phyloP scores from a whole-genome alignment of 2,113 vertebrate species.

The Prochilodus magdalenae region DNA sequence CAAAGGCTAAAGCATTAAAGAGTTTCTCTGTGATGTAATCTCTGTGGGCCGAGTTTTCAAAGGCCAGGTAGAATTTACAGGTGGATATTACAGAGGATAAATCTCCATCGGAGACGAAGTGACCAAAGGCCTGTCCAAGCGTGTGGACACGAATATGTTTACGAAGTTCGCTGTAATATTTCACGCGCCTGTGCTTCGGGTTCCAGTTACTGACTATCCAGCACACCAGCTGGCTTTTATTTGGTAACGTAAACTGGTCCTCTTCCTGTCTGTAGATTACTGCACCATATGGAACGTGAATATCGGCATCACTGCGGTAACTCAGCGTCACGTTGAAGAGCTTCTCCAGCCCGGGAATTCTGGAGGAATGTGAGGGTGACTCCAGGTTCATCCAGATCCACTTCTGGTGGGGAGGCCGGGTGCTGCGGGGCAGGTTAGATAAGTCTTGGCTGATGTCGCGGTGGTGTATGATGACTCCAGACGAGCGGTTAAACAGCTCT shows the following conservation, averaged over 20 bases:
- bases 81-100: background rate
- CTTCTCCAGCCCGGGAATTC: background rate
- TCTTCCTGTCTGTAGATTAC: background rate
- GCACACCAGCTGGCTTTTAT: background rate
- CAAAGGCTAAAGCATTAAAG: background rate
- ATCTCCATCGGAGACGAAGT: background rate
- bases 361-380: background rate
- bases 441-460: background rate
- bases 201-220: constrained; percentile 7
- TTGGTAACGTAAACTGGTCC: background rate
- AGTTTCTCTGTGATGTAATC: constrained; percentile 3
- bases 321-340: background rate
- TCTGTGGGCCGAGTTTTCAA: background rate
- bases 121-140: background rate
- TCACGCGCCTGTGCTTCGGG: background rate
- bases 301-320: background rate
- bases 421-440: background rate
- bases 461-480: background rate
- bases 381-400: constrained; percentile 17
- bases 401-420: background rate
- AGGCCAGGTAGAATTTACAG: constrained; percentile 5
- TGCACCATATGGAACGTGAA: background rate
- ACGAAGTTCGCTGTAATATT: background rate
- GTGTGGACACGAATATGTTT: background rate
- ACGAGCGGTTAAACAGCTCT: background rate